phyloP scores from a whole-genome alignment of 1,140 invertebrate species.

The Aphaenogaster floridana region DNA sequence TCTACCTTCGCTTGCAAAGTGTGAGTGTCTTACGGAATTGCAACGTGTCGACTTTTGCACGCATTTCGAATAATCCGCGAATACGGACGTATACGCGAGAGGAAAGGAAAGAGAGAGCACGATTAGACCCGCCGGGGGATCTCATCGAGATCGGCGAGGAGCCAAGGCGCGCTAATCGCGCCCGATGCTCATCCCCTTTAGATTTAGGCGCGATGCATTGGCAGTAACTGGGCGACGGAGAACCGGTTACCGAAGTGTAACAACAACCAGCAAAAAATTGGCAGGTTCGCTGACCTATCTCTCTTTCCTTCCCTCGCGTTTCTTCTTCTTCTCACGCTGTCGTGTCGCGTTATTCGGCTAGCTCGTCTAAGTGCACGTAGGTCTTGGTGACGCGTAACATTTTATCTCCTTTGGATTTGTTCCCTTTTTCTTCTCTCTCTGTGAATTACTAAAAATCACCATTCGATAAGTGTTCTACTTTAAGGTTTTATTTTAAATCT shows the following conservation, averaged over 20 bases:
- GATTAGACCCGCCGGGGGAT: neutral
- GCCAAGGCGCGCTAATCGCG: neutral
- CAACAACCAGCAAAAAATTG: conserved; percentile 43
- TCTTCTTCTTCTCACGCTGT: conserved; percentile 18
- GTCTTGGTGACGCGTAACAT: no score
- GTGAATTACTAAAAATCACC: neutral
- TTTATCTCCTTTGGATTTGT: neutral
- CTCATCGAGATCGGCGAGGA: neutral
- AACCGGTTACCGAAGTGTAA: conserved; percentile 35
- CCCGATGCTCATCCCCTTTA: neutral
- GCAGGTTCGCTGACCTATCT: conserved; percentile 43
- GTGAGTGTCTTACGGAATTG: conserved; percentile 19
- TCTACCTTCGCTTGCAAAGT: conserved; percentile 16
- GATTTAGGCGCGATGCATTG: neutral
- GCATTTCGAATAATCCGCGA: neutral
- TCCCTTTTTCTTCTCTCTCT: neutral
- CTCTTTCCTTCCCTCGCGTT: conserved; percentile 26
- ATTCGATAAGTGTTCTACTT: neutral
- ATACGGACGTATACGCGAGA: neutral
- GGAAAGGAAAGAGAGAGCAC: neutral
- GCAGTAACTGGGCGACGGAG: neutral
- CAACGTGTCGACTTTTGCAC: neutral
- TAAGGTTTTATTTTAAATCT: no score
- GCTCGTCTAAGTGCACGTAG: neutral
- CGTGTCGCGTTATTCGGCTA: neutral